Percentiles rank a stretch among this genome's conserved stretches.
Conservation (phyloP, 2,888 invertebrate genomes). For the Seira musarum region DNA sequence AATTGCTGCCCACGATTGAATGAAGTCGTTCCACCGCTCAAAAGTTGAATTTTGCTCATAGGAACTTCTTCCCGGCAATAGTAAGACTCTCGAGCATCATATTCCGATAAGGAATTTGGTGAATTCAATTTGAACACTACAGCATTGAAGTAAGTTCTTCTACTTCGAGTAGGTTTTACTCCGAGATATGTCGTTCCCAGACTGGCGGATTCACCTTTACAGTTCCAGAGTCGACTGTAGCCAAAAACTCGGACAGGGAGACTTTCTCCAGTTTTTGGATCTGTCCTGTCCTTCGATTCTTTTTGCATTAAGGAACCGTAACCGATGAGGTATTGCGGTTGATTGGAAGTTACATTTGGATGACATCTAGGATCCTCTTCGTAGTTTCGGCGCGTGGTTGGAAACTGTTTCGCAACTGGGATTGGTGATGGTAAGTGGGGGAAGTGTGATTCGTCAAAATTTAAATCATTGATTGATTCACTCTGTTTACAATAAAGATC, state of each 20-base stretch:
- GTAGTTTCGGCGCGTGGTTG: background rate
- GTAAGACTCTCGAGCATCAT: constrained; percentile 56
- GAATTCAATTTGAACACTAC: constrained; percentile 50
- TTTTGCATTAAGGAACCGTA: constrained; percentile 62
- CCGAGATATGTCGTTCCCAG: constrained; percentile 61
- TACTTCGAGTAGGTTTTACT: background rate
- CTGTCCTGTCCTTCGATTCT: constrained; percentile 56
- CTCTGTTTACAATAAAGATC: no score
- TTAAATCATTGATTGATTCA: background rate
- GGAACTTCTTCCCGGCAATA: constrained; percentile 61
- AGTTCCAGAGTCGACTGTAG: constrained; percentile 53
- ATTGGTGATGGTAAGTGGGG: no score
- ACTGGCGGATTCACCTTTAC: constrained; percentile 47
- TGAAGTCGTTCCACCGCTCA: background rate
- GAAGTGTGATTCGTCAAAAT: background rate
- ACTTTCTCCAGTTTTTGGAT: constrained; percentile 56
- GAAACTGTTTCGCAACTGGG: background rate
- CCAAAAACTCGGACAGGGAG: constrained; percentile 57
- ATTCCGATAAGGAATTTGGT: constrained; percentile 38
- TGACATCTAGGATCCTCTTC: constrained; percentile 26
- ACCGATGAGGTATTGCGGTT: constrained; percentile 58
- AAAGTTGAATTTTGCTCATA: constrained; percentile 26
- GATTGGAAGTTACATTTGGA: constrained; percentile 33
- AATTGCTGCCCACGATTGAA: background rate
- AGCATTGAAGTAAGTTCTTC: constrained; percentile 41